These are phyloP conservation scores for Kryphioiulus occultus DNA, from an alignment of 2,888 invertebrate species.

Conservation along the genomic window DNA sequence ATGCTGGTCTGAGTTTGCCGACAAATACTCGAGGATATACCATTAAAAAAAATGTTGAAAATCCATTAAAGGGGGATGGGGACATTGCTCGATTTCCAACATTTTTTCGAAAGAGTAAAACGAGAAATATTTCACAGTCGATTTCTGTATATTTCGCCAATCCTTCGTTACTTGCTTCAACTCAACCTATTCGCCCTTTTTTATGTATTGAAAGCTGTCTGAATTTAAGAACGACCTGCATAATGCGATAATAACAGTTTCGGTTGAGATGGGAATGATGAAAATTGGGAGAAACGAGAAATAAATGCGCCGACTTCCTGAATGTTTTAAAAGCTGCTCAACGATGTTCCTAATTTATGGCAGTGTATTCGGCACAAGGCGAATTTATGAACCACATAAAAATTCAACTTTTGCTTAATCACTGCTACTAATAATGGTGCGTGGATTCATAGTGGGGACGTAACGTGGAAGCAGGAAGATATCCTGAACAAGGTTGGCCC, in stretches of 20 bases:
- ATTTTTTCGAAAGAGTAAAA: background rate
- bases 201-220: background rate
- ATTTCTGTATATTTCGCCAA: too few species aligned
- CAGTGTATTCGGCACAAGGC: conserved; percentile 11
- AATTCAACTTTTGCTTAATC: conserved; percentile 3
- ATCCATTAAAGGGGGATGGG: background rate
- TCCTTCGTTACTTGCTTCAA: too few species aligned
- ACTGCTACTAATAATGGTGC: background rate
- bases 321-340: background rate
- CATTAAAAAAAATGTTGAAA: background rate
- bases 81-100: background rate
- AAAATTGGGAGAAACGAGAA: background rate
- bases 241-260: conserved; percentile 19
- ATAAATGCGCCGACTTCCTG: conserved; percentile 8
- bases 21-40: background rate
- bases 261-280: background rate
- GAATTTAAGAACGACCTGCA: background rate
- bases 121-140: background rate
- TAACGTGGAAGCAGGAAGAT: conserved; percentile 31
- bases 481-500: background rate
- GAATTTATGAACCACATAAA: background rate
- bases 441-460: background rate
- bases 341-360: conserved; percentile 26
- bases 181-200: too few species aligned
- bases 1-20: background rate